phyloP scores from a whole-genome alignment of 2,888 invertebrate genomes.

The Meta bourneti region DNA sequence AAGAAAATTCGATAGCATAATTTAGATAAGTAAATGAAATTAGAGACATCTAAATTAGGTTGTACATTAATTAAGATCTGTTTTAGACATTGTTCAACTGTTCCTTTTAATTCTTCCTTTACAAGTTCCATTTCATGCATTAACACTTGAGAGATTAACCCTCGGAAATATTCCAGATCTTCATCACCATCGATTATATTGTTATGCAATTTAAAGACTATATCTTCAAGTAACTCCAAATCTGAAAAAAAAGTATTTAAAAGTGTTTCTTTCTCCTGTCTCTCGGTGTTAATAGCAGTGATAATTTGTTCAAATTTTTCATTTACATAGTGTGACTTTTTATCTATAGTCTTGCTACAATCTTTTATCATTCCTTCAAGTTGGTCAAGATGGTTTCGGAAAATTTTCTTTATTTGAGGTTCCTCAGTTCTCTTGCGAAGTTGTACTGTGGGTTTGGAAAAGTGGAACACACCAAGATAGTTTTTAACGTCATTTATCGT shows the following conservation, averaged over 20 bases:
- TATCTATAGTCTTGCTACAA: neutral
- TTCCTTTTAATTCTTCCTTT: neutral
- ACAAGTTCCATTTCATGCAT: neutral
- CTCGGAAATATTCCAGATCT: neutral
- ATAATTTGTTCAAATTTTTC: neutral
- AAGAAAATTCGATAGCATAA: neutral
- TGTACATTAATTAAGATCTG: neutral
- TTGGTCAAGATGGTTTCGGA: neutral
- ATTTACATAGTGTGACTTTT: neutral
- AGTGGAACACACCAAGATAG: neutral
- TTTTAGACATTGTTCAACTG: neutral
- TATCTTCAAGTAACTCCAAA: too few relatives aligned
- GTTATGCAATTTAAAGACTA: too few relatives aligned
- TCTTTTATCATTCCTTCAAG: neutral
- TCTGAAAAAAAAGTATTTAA: too few relatives aligned
- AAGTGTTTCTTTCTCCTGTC: neutral
- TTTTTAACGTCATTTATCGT: neutral
- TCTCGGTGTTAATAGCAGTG: neutral
- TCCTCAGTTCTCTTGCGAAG: neutral
- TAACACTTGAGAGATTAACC: neutral
- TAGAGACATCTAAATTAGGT: neutral
- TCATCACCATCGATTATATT: too few relatives aligned
- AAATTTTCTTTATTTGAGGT: neutral
- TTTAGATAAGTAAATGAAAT: neutral
- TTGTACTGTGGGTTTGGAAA: neutral